Conservation (phyloP, 2,113 vertebrate genomes). For the Centropristis striata region DNA sequence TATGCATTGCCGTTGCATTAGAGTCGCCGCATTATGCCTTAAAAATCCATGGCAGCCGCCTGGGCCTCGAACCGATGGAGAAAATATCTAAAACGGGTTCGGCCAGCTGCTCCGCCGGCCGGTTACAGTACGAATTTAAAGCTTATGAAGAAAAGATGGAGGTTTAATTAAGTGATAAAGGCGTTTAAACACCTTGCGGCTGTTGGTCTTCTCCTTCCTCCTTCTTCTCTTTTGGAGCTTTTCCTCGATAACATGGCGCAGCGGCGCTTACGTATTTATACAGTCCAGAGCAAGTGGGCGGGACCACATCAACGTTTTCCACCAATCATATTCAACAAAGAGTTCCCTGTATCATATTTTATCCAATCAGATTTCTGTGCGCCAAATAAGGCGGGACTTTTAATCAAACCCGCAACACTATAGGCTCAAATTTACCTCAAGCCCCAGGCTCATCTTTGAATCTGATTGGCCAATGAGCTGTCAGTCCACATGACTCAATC, state of each 20-base stretch:
- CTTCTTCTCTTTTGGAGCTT: neutral
- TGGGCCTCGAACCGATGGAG: slow-evolving; percentile 39
- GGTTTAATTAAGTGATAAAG: neutral
- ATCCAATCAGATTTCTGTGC: slow-evolving; percentile 55
- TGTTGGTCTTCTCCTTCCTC: too few relatives aligned
- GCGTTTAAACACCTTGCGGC: accelerated
- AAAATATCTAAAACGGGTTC: neutral
- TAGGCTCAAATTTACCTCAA: slow-evolving; percentile 32
- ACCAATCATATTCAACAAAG: slow-evolving; percentile 64
- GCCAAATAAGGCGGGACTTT: slow-evolving; percentile 16
- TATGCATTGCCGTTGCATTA: slow-evolving; percentile 85
- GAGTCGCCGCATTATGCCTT: slow-evolving; percentile 81
- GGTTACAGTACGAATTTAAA: accelerated
- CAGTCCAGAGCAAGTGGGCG: neutral
- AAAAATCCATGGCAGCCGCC: slow-evolving; percentile 82
- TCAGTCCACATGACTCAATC: neutral
- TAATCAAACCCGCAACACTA: neutral
- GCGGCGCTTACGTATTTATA: slow-evolving; percentile 44
- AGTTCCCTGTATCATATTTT: accelerated
- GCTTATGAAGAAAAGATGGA: neutral
- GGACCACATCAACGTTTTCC: accelerated
- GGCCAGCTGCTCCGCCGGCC: slow-evolving; percentile 58
- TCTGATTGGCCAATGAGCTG: slow-evolving; percentile 21
- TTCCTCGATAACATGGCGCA: slow-evolving; percentile 49
- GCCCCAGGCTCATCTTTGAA: accelerated